Percentiles rank a stretch among this genome's conserved stretches.
phyloP scores from a whole-genome alignment of 2,797 vertebrate genomes.

The Rhabdomys pumilio region DNA sequence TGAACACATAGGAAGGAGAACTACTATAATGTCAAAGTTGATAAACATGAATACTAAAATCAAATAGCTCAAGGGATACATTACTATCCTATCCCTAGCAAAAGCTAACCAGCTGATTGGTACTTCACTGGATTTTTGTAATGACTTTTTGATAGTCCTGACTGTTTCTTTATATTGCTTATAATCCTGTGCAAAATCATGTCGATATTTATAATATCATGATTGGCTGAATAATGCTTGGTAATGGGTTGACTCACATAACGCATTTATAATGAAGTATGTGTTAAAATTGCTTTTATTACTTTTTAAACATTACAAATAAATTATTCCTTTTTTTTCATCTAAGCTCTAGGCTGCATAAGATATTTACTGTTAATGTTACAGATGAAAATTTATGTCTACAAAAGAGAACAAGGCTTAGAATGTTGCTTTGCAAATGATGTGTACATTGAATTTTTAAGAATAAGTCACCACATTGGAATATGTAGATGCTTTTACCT shows the following conservation, averaged over 20 bases:
- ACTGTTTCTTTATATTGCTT: background rate
- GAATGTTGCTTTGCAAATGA: background rate
- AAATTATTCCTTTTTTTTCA: background rate
- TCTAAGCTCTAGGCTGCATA: background rate
- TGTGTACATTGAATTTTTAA: background rate
- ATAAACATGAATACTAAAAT: conserved; percentile 16
- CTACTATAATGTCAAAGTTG: conserved; percentile 1
- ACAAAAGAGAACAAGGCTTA: background rate
- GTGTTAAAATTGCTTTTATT: background rate
- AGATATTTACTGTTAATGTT: background rate
- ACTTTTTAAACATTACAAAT: conserved; percentile 33
- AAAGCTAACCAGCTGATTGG: background rate
- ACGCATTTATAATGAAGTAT: background rate
- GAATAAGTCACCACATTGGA: background rate
- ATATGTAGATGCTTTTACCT: background rate
- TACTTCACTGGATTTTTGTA: background rate
- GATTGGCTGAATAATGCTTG: background rate
- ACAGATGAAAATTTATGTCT: background rate
- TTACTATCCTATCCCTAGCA: background rate
- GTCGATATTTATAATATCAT: background rate
- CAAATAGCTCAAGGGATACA: background rate
- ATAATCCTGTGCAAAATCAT: background rate
- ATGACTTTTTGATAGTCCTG: background rate
- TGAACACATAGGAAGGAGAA: background rate
- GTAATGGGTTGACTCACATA: background rate